Base-by-base conservation (phyloP, 1,140 invertebrate genomes). In the Ctenoplectra terminalis region DNA sequence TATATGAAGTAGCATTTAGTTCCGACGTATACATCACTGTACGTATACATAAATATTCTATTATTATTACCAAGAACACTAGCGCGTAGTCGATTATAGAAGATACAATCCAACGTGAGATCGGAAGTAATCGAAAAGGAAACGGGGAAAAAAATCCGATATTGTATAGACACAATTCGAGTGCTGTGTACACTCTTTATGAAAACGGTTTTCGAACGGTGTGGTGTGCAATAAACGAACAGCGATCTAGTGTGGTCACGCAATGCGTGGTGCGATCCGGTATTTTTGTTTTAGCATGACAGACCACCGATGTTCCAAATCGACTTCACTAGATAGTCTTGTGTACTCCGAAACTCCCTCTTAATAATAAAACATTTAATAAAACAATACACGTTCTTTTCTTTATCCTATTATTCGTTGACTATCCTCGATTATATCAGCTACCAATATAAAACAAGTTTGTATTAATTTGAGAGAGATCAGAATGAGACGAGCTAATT, bases 321-420 rank as follows among this genome's bases (percentile, higher is more conserved):
- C 72, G 66, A 89, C 82, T 90, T 89, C 75, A 87, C 82, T 90
- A 90, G 87, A 74, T 91, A 90, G 83, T 89, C 82, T 87, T 85
- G 82, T 91, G 87, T 92, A 90, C 84, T 90, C 87, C 87, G 84
- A 73, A 88, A 91, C 79, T 89, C 80, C 87, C 86, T 82, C 85
- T 89, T 89, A 91, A 90, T 91, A 91, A 92, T 90, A 89, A 92
- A 92, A 92, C 58, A 86, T 90, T 91, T 92, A 90, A 90, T 91
- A 91, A 91, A 72, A 78, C 29, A 64, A 86, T 72, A 29, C 50
- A 43, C 54, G 7, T 34, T 60, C 23, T 26, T 17, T 64, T 15
- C n/a, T 37, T n/a, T 40, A 37, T 20, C 5, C 11, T 29, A 2
- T 17, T 17, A 48, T 58, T 48, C 0, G 6, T 31, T 29, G 3